These are phyloP conservation scores for Aphaenogaster ashmeadi DNA, from an alignment of 1,140 invertebrate genomes.

Conservation along the genomic window DNA sequence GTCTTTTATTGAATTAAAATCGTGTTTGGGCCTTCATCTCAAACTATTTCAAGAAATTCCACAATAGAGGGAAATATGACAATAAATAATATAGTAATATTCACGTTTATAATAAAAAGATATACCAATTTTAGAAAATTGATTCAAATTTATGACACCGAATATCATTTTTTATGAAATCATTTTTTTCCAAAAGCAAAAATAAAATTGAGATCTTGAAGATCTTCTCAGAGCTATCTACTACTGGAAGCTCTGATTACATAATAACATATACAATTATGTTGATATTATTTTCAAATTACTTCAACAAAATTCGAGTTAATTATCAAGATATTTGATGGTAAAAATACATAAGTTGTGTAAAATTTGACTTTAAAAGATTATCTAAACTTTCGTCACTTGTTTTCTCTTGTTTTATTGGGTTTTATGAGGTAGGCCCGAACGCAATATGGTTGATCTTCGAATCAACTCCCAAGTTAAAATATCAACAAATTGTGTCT, in stretches of 20 bases:
- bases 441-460: neutral
- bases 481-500: neutral
- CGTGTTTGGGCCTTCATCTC: neutral
- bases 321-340: neutral
- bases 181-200: neutral
- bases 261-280: no score
- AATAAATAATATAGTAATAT: neutral
- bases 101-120: neutral
- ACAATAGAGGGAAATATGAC: neutral
- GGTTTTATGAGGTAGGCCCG: neutral
- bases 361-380: neutral
- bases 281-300: neutral
- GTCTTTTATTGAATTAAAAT: constrained; percentile 42
- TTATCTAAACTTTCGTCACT: neutral
- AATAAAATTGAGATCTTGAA: neutral
- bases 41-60: neutral
- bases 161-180: neutral
- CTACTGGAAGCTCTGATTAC: no score
- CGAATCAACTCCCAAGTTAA: neutral
- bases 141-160: neutral
- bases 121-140: neutral
- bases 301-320: neutral
- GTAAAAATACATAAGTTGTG: neutral
- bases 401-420: neutral
- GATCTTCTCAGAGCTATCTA: neutral